These are phyloP conservation scores for Drosophila tanythrix DNA, from an alignment of 2,888 invertebrate species.

Conservation along the genomic window DNA sequence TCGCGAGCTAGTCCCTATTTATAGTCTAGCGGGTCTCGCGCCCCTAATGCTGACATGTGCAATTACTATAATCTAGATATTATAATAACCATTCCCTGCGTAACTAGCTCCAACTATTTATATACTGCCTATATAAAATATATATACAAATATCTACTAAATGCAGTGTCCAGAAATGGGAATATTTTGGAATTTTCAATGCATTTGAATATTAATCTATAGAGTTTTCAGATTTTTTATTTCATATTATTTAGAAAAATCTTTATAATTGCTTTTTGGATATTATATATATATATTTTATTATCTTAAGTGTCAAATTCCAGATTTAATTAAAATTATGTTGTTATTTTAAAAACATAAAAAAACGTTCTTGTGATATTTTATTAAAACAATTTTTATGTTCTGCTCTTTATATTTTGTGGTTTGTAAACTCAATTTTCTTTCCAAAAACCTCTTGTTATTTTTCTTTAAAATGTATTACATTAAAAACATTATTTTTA, in stretches of 20 bases:
- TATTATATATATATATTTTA: neutral
- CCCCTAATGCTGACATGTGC: neutral
- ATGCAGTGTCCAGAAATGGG: neutral
- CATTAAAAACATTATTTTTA: neutral
- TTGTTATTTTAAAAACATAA: neutral
- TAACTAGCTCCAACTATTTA: neutral
- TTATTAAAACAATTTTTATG: neutral
- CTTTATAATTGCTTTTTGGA: neutral
- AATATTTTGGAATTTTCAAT: neutral
- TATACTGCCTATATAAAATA: neutral
- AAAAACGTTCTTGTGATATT: neutral
- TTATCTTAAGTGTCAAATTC: neutral
- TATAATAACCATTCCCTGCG: conserved; percentile 1
- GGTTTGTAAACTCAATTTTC: neutral
- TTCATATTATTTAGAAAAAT: neutral
- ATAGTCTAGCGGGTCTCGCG: conserved; percentile 29
- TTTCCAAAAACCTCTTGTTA: neutral
- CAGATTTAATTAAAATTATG: neutral
- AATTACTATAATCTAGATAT: conserved; percentile 10
- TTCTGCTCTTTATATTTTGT: neutral
- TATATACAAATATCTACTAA: neutral
- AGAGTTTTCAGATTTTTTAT: neutral
- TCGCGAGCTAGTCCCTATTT: conserved; percentile 32
- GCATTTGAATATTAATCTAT: neutral
- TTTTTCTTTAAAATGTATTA: neutral